Conservation (phyloP, 2,888 invertebrate genomes). For the Troides aeacus region DNA sequence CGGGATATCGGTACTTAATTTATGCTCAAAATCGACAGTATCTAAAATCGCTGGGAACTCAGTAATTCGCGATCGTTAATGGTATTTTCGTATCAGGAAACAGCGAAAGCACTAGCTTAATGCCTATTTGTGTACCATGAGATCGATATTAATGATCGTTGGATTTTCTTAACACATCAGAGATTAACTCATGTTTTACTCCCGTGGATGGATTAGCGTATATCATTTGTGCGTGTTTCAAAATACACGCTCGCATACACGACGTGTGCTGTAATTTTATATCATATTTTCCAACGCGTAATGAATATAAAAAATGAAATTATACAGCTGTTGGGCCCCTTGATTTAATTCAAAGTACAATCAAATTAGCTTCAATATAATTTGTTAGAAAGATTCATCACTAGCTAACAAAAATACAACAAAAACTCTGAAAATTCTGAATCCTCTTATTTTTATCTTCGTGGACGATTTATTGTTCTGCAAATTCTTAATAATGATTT, state of each 20-base stretch:
- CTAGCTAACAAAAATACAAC: neutral
- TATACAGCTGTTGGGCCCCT: neutral
- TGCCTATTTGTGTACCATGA: neutral
- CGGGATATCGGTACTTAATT: conserved; percentile 38
- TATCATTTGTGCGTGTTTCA: conserved; percentile 62
- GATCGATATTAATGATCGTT: neutral
- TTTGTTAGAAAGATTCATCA: neutral
- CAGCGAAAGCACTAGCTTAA: conserved; percentile 34
- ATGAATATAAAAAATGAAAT: conserved; percentile 62
- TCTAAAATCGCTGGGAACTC: conserved; percentile 47
- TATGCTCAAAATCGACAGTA: conserved; percentile 47
- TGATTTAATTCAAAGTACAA: conserved; percentile 3
- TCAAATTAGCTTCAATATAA: conserved; percentile 27
- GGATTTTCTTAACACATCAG: conserved; percentile 28
- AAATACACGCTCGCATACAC: conserved; percentile 8
- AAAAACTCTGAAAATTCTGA: neutral
- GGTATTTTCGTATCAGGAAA: conserved; percentile 66
- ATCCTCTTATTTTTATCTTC: neutral
- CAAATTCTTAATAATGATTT: neutral
- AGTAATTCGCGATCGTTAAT: conserved; percentile 65
- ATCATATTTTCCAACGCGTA: conserved; percentile 65
- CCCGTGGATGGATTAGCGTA: conserved; percentile 50
- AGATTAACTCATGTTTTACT: conserved; percentile 63
- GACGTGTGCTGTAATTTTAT: conserved; percentile 54
- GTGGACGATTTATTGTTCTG: neutral